A percentile compares a stretch with the other conserved stretches of the same genome.
Evolutionary conservation across 2,797 vertebrate genomes (phyloP).

Genomic region (Mus caroli): DNA sequence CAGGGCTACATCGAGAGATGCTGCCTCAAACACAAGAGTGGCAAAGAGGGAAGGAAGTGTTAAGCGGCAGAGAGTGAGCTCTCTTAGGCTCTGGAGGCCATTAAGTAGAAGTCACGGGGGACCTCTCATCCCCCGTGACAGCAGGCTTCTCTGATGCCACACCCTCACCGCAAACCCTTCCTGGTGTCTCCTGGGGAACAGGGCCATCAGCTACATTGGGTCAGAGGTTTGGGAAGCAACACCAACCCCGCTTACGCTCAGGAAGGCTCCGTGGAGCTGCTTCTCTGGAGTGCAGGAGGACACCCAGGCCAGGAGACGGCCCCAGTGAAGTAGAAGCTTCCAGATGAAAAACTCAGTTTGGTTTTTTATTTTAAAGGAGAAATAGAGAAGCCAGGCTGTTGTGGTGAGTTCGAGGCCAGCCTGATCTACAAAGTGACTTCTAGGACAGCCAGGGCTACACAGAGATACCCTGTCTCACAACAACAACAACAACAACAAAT

Average conservation of each 20-base stretch:
- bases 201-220: rapidly evolving
- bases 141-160: rapidly evolving
- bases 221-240: rapidly evolving
- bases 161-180: rapidly evolving
- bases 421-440: background rate
- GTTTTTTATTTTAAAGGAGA: background rate
- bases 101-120: background rate
- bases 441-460: background rate
- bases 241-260: rapidly evolving
- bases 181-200: background rate
- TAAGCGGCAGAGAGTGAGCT: background rate
- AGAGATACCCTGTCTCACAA: background rate
- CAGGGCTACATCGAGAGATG: too few relatives aligned
- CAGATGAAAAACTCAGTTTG: background rate
- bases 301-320: background rate
- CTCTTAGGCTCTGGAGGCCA: background rate
- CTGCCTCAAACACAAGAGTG: background rate
- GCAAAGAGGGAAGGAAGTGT: too few relatives aligned
- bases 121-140: background rate
- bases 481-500: too few relatives aligned
- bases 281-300: rapidly evolving
- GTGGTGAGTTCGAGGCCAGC: background rate
- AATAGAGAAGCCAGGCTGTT: background rate
- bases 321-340: background rate
- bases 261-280: rapidly evolving